Evolutionary conservation across 2,113 vertebrate species (phyloP), one percentile per base, ranked within the genome.

Genomic region (Hyaena hyaena): DNA sequence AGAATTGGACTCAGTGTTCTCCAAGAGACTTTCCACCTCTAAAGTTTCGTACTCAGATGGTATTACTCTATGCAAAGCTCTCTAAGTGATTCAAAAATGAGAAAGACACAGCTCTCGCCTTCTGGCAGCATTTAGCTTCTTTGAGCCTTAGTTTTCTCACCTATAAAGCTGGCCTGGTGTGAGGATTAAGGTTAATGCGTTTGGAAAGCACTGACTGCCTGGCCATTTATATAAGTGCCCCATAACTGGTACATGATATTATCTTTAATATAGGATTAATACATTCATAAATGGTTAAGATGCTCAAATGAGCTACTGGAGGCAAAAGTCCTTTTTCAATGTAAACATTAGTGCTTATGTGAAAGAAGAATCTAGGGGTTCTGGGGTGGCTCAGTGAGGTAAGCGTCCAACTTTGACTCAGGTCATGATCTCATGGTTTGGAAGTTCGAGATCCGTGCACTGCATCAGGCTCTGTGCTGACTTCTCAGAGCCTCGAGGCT

Each of bases 111-210:
- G 43, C 23, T 15, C 14, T 31, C 11, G 23, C 23, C 14, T 28
- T 33, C 53, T 1, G 4, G 9, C 6, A 39, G 3, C 8, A 1
- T 15, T 28, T 33, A 8, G 0, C 9, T 28, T 53, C 53, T 74
- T 58, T 12, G 26, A 50, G 23, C 10, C 39, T 76, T 28, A 4
- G 31, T 35, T 85, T 80, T 68, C 76, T 93, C 55, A 33, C n/a
- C 45, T 24, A 16, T 63, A 69, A 35, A 71, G 53, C 69, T 19
- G 9, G 7, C 3, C 23, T 4, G 10, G 28, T 10, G 15, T 80
- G 65, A 74, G 21, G 33, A 28, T 15, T 4, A 43, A 83, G 73
- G 69, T 93, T 24, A 17, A 77, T 21, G 9, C 16, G 15, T 84
- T 55, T 79, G 45, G 79, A 17, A n/a, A 88, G 39, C 4, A 33